Base-by-base conservation (phyloP, 2,888 invertebrate species). In the Liodrosophila aerea region DNA sequence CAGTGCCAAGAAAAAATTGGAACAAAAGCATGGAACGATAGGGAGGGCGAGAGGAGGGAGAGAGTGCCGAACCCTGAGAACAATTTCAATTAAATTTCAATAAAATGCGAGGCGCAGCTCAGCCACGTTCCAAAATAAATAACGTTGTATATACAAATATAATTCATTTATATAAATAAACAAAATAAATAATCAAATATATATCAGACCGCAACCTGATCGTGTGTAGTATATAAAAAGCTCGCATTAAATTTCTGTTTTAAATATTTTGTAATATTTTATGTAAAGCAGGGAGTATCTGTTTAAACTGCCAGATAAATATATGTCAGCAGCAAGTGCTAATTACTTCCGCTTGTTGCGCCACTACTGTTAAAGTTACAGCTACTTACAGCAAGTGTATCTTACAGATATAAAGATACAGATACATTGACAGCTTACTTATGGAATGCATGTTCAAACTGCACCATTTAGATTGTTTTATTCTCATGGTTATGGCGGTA, bases 61-160 rank as follows among this genome's bases (percentile, higher is more conserved):
- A 22, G 5, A 22, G 22, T 27, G 41, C 45, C 60, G 30, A 60
- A 39, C 60, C 57, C 41, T 47, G 31, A 50, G 50, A 62, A 49
- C 49, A 58, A 71, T 64, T 71, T 76, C 44, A 76, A 73, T 73
- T 59, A 57, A 73, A 75, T 72, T 72, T 56, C 62, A 76, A 81
- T 61, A 61, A 57, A 80, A 59, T 64, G 56, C 51, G 34, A 59
- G 62, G 60, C 61, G 64, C 57, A 72, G 64, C 39, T 56, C 52
- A 41, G 16, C 18, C 30, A 54, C 47, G 27, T 33, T 43, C 43
- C 15, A 34, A 4, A 22, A 22, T 22, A 22, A 22, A 22, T 22
- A 22, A n/a, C 5, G 5, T 22, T 22, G 2, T 22, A 22, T 22
- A 22, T 22, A 5, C 22, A 22, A 22, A 22, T 22, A 22, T 22